phyloP scores from a whole-genome alignment of 1,140 invertebrate genomes.

The Aphidius ervi region DNA sequence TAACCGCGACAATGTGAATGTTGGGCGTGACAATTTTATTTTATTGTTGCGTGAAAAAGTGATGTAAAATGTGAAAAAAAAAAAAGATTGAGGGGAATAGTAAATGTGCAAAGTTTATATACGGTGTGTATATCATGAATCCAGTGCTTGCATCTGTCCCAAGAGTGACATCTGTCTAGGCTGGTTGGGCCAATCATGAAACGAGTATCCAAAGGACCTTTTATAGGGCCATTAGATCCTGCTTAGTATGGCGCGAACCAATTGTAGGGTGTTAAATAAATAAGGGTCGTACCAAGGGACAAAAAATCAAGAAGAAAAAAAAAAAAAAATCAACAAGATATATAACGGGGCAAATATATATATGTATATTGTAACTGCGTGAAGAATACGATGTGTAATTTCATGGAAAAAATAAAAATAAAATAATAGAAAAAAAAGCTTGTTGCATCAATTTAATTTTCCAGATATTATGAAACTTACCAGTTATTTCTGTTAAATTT shows the following conservation, averaged over 20 bases:
- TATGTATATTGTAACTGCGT: too few relatives aligned
- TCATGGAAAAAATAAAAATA: too few relatives aligned
- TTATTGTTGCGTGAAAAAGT: conserved; percentile 30
- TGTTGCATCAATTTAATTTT: too few relatives aligned
- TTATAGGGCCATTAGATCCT: conserved; percentile 54
- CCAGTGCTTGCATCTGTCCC: conserved; percentile 41
- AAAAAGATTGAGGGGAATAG: conserved; percentile 20
- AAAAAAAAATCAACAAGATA: neutral
- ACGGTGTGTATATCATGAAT: neutral
- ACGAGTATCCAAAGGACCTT: conserved; percentile 41
- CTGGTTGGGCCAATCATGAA: conserved; percentile 39
- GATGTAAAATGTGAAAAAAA: conserved; percentile 24
- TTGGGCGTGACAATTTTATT: conserved; percentile 52
- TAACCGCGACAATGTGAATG: conserved; percentile 36
- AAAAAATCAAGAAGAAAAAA: conserved; percentile 13
- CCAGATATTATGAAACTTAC: conserved; percentile 27
- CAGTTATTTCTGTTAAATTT: conserved; percentile 47
- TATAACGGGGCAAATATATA: too few relatives aligned
- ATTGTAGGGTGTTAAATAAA: conserved; percentile 55
- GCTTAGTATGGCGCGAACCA: conserved; percentile 47
- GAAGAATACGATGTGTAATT: too few relatives aligned
- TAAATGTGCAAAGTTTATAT: neutral
- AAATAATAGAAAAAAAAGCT: too few relatives aligned
- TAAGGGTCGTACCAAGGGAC: conserved; percentile 40
- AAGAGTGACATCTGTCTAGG: conserved; percentile 44